These are phyloP conservation scores for Sceloporus undulatus DNA, from an alignment of 2,113 vertebrate species.

Conservation along the genomic window DNA sequence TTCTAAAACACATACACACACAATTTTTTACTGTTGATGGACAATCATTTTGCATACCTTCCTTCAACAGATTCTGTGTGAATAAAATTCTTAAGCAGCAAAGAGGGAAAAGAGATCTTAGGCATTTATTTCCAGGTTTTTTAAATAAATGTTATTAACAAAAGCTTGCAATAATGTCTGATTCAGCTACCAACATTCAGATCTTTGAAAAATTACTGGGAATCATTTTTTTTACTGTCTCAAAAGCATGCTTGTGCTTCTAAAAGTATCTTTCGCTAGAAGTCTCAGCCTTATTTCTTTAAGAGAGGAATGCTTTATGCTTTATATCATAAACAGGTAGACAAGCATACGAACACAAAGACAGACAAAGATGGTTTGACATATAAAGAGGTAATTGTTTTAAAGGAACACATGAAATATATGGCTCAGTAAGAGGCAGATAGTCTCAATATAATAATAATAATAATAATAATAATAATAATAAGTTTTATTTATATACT, in stretches of 20 bases:
- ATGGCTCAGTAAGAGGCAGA: background rate
- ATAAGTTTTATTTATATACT: too few species aligned
- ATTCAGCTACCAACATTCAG: background rate
- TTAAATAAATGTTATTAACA: background rate
- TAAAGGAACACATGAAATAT: background rate
- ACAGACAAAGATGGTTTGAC: background rate
- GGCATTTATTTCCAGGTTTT: background rate
- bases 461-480: too few species aligned
- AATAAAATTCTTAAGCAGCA: background rate
- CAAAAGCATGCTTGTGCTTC: background rate
- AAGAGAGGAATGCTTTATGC: background rate
- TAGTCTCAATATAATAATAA: too few species aligned
- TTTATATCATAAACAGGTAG: background rate
- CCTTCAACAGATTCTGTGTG: background rate
- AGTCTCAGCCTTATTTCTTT: background rate
- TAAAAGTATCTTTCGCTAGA: background rate
- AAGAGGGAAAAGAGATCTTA: background rate
- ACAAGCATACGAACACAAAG: background rate
- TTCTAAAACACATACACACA: background rate
- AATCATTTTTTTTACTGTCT: background rate
- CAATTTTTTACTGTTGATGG: background rate
- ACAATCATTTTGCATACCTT: background rate
- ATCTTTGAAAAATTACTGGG: background rate
- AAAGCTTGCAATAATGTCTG: background rate
- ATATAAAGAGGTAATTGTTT: background rate